A percentile compares a stretch with the other conserved stretches of the same genome.
These are phyloP conservation scores for Melieria omissa DNA, from an alignment of 2,888 invertebrate genomes.

Conservation along the genomic window DNA sequence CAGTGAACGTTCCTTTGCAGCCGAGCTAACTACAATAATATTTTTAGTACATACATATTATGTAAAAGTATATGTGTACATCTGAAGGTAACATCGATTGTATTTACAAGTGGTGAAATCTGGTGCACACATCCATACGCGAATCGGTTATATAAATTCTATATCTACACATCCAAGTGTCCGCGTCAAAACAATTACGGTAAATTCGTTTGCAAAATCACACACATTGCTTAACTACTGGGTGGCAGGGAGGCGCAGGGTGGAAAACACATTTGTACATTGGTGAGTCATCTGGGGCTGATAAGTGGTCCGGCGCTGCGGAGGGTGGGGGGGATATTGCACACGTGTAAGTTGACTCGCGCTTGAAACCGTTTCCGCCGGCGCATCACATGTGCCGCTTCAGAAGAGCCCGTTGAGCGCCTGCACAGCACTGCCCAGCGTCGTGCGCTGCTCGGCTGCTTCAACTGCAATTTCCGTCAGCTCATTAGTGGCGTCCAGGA, in stretches of 20 bases:
- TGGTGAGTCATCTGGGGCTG: background rate
- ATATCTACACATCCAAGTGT: slow-evolving; percentile 37
- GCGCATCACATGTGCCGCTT: slow-evolving; percentile 14
- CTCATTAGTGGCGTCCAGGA: slow-evolving; percentile 20
- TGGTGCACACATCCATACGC: no score
- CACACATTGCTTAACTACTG: slow-evolving; percentile 41
- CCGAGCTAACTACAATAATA: slow-evolving; percentile 24
- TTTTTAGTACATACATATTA: slow-evolving; percentile 12
- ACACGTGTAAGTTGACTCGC: background rate
- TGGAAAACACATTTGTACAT: background rate
- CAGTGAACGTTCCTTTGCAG: no score
- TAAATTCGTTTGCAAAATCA: slow-evolving; percentile 49
- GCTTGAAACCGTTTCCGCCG: slow-evolving; percentile 18
- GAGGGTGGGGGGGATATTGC: background rate
- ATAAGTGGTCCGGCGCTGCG: background rate
- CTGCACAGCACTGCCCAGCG: slow-evolving; percentile 57
- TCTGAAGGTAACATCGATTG: slow-evolving; percentile 17
- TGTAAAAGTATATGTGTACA: slow-evolving; percentile 8
- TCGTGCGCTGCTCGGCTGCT: slow-evolving; percentile 43
- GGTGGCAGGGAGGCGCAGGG: background rate
- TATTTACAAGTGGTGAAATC: slow-evolving; percentile 14
- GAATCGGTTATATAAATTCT: no score
- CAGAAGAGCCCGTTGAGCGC: slow-evolving; percentile 56
- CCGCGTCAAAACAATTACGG: slow-evolving; percentile 35
- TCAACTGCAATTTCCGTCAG: slow-evolving; percentile 1